These are phyloP conservation scores for Hyperoodon ampullatus DNA, from an alignment of 2,113 vertebrate species.

Conservation along the genomic window DNA sequence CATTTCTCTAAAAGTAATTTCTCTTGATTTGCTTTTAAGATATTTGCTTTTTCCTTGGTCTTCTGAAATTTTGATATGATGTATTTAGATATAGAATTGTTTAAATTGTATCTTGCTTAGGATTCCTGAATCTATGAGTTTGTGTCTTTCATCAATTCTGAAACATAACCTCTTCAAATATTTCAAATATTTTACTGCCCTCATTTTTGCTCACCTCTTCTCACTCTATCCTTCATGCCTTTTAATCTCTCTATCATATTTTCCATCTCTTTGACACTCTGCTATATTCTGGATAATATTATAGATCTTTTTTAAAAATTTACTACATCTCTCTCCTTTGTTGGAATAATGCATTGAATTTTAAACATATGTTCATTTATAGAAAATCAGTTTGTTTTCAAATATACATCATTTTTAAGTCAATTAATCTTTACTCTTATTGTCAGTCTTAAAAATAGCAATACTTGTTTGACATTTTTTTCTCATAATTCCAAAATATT, in stretches of 20 bases:
- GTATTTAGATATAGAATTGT: background rate
- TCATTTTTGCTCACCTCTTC: background rate
- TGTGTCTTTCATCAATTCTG: background rate
- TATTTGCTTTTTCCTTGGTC: background rate
- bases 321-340: background rate
- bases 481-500: background rate
- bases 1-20: background rate
- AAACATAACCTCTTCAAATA: background rate
- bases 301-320: background rate
- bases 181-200: background rate
- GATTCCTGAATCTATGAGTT: background rate
- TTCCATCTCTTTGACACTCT: background rate
- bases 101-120: background rate
- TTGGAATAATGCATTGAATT: background rate
- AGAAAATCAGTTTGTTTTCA: background rate
- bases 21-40: background rate
- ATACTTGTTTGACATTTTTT: background rate
- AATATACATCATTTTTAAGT: background rate
- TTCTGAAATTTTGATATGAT: background rate
- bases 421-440: background rate
- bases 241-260: background rate
- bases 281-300: background rate
- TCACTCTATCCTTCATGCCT: background rate
- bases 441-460: background rate
- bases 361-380: slow-evolving; percentile 5